A percentile compares a stretch with the other conserved stretches of the same genome.
Evolutionary conservation across 2,797 vertebrate species (phyloP).

Genomic region (Danionella dracula): DNA sequence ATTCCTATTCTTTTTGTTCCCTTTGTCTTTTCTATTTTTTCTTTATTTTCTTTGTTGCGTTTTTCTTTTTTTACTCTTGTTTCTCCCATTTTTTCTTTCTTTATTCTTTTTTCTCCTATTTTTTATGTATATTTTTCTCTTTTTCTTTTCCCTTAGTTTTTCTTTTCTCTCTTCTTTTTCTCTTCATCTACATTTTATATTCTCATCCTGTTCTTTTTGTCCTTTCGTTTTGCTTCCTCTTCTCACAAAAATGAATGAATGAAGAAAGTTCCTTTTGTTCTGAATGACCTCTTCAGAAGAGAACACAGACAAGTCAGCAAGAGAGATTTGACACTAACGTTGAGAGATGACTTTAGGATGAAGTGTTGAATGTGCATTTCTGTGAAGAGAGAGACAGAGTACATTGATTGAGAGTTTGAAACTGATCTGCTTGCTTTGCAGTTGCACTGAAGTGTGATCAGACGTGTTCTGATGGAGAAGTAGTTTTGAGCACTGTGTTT

Average conservation of each 20-base stretch:
- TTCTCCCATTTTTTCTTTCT: too few relatives aligned
- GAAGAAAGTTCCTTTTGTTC: constrained; percentile 32
- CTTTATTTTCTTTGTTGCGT: too few relatives aligned
- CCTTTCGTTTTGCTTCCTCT: not conserved
- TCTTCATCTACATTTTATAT: too few relatives aligned
- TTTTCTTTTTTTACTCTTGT: too few relatives aligned
- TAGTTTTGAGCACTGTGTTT: too few relatives aligned
- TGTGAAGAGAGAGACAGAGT: constrained; percentile 2
- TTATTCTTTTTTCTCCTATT: too few relatives aligned
- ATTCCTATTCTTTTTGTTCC: too few relatives aligned
- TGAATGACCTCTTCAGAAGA: constrained; percentile 23
- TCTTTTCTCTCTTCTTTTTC: not conserved
- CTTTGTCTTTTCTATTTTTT: too few relatives aligned
- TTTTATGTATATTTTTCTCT: constrained; percentile 28
- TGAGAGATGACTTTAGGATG: constrained; percentile 18
- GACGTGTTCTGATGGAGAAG: not conserved
- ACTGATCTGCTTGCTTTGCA: not conserved
- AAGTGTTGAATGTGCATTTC: constrained; percentile 21
- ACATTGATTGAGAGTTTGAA: constrained; percentile 14
- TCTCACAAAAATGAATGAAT: not conserved
- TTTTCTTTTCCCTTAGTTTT: not conserved
- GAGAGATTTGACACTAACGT: constrained; percentile 4
- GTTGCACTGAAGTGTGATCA: not conserved
- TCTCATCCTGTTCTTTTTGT: not conserved
- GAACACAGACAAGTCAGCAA: not conserved